These are phyloP conservation scores for Meiosimyza decipiens DNA, from an alignment of 2,888 invertebrate genomes.

Conservation along the genomic window DNA sequence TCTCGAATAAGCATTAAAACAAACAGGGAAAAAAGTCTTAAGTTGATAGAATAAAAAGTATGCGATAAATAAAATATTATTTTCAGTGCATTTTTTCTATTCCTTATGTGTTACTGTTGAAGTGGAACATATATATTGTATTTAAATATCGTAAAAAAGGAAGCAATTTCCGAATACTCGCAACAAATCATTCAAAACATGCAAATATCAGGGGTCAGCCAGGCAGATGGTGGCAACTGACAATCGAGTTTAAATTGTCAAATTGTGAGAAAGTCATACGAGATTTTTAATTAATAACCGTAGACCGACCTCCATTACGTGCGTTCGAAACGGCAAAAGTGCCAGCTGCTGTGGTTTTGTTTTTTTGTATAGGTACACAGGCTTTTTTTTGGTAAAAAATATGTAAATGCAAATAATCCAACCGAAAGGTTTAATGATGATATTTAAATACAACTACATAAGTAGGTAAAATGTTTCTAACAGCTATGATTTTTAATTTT, in stretches of 20 bases:
- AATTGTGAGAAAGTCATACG: slow-evolving; percentile 9
- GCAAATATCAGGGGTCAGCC: slow-evolving; percentile 4
- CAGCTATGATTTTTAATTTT: too few species aligned
- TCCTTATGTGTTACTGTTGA: background rate
- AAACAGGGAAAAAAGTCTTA: too few species aligned
- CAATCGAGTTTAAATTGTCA: background rate
- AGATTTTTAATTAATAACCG: slow-evolving; percentile 3
- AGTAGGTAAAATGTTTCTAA: too few species aligned
- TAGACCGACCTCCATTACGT: background rate
- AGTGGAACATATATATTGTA: slow-evolving; percentile 6
- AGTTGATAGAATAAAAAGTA: too few species aligned
- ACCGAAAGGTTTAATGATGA: too few species aligned
- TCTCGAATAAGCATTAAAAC: too few species aligned
- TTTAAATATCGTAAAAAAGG: background rate
- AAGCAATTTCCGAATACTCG: too few species aligned
- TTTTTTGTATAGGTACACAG: background rate
- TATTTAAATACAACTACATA: too few species aligned
- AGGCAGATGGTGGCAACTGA: slow-evolving; percentile 14
- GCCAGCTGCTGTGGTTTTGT: background rate
- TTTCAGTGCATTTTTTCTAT: background rate
- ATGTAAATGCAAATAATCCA: too few species aligned
- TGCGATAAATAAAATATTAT: too few species aligned
- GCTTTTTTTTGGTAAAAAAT: too few species aligned
- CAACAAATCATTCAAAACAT: slow-evolving; percentile 22
- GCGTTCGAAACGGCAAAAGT: background rate